Conservation (phyloP, 2,113 vertebrate genomes). For the Montifringilla adamsi region DNA sequence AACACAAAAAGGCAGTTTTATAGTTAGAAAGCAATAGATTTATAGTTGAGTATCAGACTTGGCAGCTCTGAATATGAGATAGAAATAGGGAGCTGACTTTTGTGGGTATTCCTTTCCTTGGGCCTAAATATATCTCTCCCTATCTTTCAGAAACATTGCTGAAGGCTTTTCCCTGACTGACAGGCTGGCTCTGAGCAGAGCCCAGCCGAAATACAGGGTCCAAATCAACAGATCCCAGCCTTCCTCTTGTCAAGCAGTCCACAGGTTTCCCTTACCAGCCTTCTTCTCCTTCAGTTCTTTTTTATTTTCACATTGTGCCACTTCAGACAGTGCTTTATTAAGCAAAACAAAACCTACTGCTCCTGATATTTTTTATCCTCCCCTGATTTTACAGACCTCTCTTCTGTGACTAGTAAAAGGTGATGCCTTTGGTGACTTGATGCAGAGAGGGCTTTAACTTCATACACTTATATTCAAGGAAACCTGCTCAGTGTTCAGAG, state of each 20-base stretch:
- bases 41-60: not conserved
- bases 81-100: not conserved
- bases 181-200: not conserved
- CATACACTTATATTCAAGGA: accelerated
- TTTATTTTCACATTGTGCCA: not conserved
- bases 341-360: not conserved
- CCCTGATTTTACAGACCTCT: not conserved
- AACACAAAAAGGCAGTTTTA: not conserved
- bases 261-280: not conserved
- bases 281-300: not conserved
- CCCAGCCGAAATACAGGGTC: not conserved
- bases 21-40: not conserved
- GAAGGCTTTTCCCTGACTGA: not conserved
- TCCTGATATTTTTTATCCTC: not conserved
- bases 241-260: not conserved
- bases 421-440: accelerated
- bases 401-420: not conserved
- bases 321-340: not conserved
- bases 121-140: not conserved
- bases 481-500: not conserved
- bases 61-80: not conserved
- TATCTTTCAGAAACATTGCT: constrained; percentile 34
- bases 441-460: not conserved
- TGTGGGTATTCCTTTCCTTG: not conserved
- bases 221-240: not conserved